Evolutionary conservation across 2,888 invertebrate genomes (phyloP), one percentile per base, ranked within the genome.

Genomic region (Diplolepis rosae): DNA sequence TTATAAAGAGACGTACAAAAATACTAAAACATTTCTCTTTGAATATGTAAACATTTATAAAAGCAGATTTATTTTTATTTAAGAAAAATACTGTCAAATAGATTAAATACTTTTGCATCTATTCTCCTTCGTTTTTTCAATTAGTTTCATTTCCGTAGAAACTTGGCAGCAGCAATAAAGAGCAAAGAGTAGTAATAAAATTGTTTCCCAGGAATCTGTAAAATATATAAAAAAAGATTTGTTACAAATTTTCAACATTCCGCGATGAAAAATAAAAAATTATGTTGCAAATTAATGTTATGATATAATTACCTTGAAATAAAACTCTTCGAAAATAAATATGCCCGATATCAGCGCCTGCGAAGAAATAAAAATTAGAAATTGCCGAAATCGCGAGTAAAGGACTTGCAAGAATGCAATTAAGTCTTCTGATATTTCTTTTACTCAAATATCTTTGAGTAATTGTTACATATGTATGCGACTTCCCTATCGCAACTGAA

Each of bases 321-420:
- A 56, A 11, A n/a, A 95, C 89, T 81, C 92, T 91, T 42, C 90
- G 89, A 82, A 94, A 90, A 84, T 94, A 95, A 77, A 94, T 90
- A 83, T 94, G 90, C 5, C 96, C 96, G 71, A 96, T 91, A 69
- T 93, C 92, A 73, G 89, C 90, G 0, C 94, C 95, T 73, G 93
- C 94, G 89, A 97, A 95, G 86, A 97, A 96, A 89, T 95, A 96
- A 84, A 96, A 95, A 89, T 95, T 96, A 0, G 96, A 96, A 83
- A 96, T 91, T 0, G 94, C 94, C 11, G 96, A 96, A 76, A 96
- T 89, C 28, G 93, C 92, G 77, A 96, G 91, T 61, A 97, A 89
- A 27, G 96, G 96, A 28, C 93, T 91, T 72, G 94, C 92, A 72
- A 94, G 81, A 7, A 94, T 78, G 68, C 94, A 95, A 83, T 92